These are phyloP conservation scores for Molossus alvarezi DNA, from an alignment of 2,797 vertebrate species.

Conservation along the genomic window DNA sequence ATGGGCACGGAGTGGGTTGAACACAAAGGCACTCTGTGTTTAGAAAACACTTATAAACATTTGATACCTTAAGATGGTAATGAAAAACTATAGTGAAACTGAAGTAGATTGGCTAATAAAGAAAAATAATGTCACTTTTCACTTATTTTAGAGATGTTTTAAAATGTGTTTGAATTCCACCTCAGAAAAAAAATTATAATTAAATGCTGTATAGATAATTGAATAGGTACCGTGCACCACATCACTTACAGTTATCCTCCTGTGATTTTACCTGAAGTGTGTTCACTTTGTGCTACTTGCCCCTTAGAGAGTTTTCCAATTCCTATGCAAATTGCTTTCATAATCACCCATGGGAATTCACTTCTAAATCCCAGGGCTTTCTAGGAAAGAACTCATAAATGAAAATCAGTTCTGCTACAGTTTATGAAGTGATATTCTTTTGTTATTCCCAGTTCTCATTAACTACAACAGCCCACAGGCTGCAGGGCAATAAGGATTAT, in stretches of 20 bases:
- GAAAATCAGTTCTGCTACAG: not conserved
- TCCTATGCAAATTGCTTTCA: not conserved
- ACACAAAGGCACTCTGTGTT: not conserved
- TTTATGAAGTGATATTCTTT: conserved; percentile 8
- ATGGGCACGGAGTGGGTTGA: not conserved
- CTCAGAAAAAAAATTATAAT: conserved; percentile 7
- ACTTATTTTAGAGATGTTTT: conserved; percentile 13
- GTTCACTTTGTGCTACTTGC: conserved; percentile 22
- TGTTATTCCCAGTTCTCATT: not conserved
- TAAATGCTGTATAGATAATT: conserved; percentile 1
- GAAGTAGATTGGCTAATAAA: not conserved
- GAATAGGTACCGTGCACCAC: not conserved
- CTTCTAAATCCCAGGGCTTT: not conserved
- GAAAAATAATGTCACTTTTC: not conserved
- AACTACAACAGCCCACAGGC: not conserved
- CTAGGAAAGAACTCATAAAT: not conserved
- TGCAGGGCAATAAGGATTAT: not conserved
- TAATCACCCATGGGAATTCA: not conserved
- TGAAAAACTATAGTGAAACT: not conserved
- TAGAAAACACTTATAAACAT: not conserved
- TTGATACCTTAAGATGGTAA: not conserved
- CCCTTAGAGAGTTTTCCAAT: not conserved
- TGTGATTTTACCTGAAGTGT: not conserved
- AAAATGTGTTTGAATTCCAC: not conserved
- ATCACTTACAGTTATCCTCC: not conserved